Percentiles rank a stretch among this genome's conserved stretches.
Evolutionary conservation across 2,797 vertebrate genomes (phyloP).

Genomic region (Mycteria americana): DNA sequence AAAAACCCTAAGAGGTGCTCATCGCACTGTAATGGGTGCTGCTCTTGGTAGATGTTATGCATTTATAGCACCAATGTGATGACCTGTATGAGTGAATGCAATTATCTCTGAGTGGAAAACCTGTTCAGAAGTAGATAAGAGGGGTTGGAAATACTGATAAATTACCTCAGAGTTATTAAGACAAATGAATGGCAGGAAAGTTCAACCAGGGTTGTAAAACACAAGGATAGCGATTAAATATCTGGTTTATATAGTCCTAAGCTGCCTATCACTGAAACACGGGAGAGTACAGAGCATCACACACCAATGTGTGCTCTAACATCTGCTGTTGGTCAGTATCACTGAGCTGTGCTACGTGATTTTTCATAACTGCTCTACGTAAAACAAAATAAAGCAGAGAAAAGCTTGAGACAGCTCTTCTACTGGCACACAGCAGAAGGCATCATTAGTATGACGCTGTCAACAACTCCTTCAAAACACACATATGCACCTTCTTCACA

Average conservation of each 20-base stretch:
- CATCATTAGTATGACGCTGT: accelerated
- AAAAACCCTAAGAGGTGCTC: not conserved
- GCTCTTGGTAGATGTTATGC: not conserved
- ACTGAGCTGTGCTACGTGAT: not conserved
- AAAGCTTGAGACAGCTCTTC: not conserved
- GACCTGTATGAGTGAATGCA: not conserved
- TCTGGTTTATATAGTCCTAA: not conserved
- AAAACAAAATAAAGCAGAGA: not conserved
- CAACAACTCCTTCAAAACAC: not conserved
- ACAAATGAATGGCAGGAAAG: not conserved
- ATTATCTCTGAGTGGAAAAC: conserved; percentile 18
- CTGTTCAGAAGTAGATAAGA: not conserved
- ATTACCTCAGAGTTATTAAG: not conserved
- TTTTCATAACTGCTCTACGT: not conserved
- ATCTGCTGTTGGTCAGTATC: not conserved
- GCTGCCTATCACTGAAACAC: not conserved
- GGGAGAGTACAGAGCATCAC: not conserved
- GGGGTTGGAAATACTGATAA: not conserved
- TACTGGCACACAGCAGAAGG: not conserved
- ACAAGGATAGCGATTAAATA: not conserved
- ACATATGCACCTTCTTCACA: not conserved
- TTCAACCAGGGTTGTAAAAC: not conserved
- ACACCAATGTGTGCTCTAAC: not conserved
- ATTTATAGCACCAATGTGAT: not conserved
- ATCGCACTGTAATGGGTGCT: not conserved